Evolutionary conservation across 2,797 vertebrate genomes (phyloP), one percentile per base, ranked within the genome.

Genomic region (Odontamblyopus rebecca): DNA sequence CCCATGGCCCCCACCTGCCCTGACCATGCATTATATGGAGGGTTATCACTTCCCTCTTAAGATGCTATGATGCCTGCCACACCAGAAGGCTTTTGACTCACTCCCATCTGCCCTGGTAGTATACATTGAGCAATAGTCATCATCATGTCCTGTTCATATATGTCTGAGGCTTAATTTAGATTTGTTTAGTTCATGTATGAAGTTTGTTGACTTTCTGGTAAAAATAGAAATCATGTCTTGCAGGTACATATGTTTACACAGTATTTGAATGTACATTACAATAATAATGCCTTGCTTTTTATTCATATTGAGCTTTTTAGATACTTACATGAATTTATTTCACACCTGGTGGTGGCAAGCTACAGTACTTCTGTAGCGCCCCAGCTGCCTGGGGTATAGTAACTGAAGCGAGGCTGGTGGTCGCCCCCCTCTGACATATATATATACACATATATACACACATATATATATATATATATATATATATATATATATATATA

Each of bases 81-180:
- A 82, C 89, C 93, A 94, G 93, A 94, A 93, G 92, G 92, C 90
- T 90, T 94, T 94, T 95, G 93, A 94, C 93, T 94, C 93, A 95
- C 91, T 86, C 86, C 93, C 93, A 94, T 94, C 93, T 94, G 93
- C 92, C 89, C 85, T 82, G 80, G 79, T 92, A 89, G 89, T 88
- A 89, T 93, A 90, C 77, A 86, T 89, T 89, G 90, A 91, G 89
- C 84, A 87, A 81, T 81, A 35, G 30, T 62, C 82, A 84, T 73
- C 82, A 91, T 75, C 76, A 74, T 85, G 76, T 86, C 87, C 84
- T 88, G 62, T 12, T 27, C 23, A 65, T 65, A 85, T 82, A 88
- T 80, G 82, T 71, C 66, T 72, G 74, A 76, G 70, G 70, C 79
- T 85, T 84, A 73, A 82, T 30, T 0, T 30, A 69, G 74, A 65